Evolutionary conservation across 2,888 invertebrate species (phyloP), one percentile per base, ranked within the genome.

Genomic region (Drosophila birchii): DNA sequence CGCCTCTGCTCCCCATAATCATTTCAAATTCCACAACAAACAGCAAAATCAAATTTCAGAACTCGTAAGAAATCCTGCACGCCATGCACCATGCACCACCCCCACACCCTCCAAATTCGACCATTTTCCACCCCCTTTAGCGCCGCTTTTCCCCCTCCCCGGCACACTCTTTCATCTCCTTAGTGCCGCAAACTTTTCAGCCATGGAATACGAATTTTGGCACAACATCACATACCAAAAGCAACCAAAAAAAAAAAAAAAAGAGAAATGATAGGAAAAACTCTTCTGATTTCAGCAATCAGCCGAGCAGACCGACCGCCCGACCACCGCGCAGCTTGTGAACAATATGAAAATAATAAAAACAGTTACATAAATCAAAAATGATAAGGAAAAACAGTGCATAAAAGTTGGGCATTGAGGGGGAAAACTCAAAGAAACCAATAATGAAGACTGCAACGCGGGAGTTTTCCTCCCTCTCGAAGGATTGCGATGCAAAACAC

Each of bases 301-400:
- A 79, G 76, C 54, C 55, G 60, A 54, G 43, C 39, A 53, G 47
- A 51, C 60, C 56, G 60, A 32, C 57, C 59, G 47, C 43, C 57
- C 62, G 58, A 67, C 72, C 68, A 29, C 62, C 68, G 38, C 69
- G 56, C 38, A 45, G 73, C 72, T 71, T 70, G 51, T n/a, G 72
- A 80, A 82, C 82, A 85, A 80, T 82, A 87, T 79, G 87, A 87
- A 86, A 86, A 87, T 86, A 86, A 87, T 81, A 86, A 86, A 86
- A 86, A 85, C 87, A 86, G 87, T 87, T 87, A 76, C 86, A 86
- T 86, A 86, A 87, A 87, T 86, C 86, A 87, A 82, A 79, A 78
- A 76, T 82, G 78, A 85, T 85, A 85, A 86, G 81, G 80, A 78
- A 73, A 80, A 84, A 79, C 72, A 78, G 77, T 87, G 79, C 82